Evolutionary conservation across 1,140 invertebrate genomes (phyloP).

Genomic region (Drosophila pachea): DNA sequence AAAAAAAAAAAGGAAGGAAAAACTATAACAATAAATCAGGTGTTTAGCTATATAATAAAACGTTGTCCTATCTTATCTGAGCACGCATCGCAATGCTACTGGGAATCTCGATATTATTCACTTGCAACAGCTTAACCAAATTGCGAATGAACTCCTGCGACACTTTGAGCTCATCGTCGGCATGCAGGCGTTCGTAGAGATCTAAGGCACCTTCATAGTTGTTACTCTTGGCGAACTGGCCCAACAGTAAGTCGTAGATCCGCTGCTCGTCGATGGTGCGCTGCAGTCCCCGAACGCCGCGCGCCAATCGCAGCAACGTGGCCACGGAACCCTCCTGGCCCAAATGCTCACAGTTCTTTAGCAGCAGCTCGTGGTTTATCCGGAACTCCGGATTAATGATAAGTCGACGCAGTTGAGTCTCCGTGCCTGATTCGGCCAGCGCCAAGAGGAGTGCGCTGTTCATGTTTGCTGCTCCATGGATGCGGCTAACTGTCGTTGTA

Average conservation of each 20-base stretch:
- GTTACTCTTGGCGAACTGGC: conserved; percentile 78
- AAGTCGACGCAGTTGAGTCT: conserved; percentile 75
- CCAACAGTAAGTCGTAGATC: conserved; percentile 79
- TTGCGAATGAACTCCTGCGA: conserved; percentile 73
- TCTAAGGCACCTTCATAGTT: conserved; percentile 74
- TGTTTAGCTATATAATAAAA: not conserved
- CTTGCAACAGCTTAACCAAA: conserved; percentile 64
- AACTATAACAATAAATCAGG: conserved; percentile 10
- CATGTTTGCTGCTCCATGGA: conserved; percentile 76
- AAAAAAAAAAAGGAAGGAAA: not conserved
- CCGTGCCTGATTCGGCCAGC: conserved; percentile 78
- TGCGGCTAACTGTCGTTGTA: conserved; percentile 55
- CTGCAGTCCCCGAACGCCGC: conserved; percentile 61
- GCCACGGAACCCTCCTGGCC: conserved; percentile 67
- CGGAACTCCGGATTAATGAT: conserved; percentile 77
- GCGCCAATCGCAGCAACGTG: conserved; percentile 72
- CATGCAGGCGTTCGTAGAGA: conserved; percentile 76
- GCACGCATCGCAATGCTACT: conserved; percentile 68
- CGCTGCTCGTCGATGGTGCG: conserved; percentile 65
- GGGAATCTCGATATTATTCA: conserved; percentile 72
- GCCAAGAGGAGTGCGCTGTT: conserved; percentile 76
- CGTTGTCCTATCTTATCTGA: conserved; percentile 59
- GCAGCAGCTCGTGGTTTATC: conserved; percentile 66
- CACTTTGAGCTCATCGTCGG: conserved; percentile 72
- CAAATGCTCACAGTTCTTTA: conserved; percentile 72